Base-by-base conservation (phyloP, 2,888 invertebrate species). In the Thera britannica region DNA sequence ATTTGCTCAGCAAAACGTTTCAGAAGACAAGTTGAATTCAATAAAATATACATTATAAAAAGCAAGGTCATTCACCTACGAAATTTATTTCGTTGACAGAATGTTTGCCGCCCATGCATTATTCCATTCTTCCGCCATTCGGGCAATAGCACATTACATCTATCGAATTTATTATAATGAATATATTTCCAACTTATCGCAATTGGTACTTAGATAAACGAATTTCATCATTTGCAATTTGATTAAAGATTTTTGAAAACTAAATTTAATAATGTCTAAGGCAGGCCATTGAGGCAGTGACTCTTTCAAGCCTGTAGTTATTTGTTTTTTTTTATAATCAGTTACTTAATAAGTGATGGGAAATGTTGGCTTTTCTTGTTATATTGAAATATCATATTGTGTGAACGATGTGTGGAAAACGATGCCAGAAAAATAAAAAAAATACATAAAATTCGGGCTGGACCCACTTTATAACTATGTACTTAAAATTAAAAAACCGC, bases 1-100 rank as follows among this genome's bases (percentile, higher is more conserved):
- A 76, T 76, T 83, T 84, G 82, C 83, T 83, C 82, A 81, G 81
- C 77, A 80, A 79, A 55, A 3, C 38, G 54, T 6, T 56, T 41
- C 11, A 51, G 57, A 41, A 35, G 41, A 58, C 62, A 46, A 46
- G 46, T 7, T 44, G 7, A 44, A 44, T 44, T 3, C 44, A 44
- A 44, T 7, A 44, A 38, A 5, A 38, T 38, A 3, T 38, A 38
- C 38, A 5, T 3, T 5, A 38, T 1, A 38, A 46, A 46, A 46
- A 46, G 9, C 44, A 46, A 9, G 44, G 44, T 46, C 44, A 9
- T 46, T 9, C 9, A 46, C 3, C 44, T 44, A 7, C 7, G 9
- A 46, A 9, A 46, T 9, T 1, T 9, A 46, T 2, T 46, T 46
- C 7, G 2, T 9, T 9, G 9, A 46, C 9, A 46, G 9, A 46